Base-by-base conservation (phyloP, 2,888 invertebrate species). In the Salticus scenicus region DNA sequence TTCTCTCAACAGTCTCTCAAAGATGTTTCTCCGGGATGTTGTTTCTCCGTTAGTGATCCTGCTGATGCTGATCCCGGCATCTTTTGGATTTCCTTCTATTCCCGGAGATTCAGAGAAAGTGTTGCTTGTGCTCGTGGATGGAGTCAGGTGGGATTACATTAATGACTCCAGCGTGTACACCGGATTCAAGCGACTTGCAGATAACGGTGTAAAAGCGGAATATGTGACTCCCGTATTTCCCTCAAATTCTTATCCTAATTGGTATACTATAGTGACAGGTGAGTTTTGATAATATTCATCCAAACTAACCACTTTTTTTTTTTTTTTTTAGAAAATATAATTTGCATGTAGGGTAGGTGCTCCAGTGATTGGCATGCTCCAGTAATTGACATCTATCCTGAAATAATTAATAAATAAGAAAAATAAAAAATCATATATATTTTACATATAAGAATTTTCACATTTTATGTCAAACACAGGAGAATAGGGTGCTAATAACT, bases 251-350 rank as follows among this genome's bases (percentile, higher is more conserved):
- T 89, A 88, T 67, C 88, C 89, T 4, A 89, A 89, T 51, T 89
- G 87, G 88, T 89, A 88, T 51, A 78, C 87, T 1, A 87, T 89
- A 12, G 83, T 88, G 4, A 88, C 88, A 75, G 88, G 88, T 88
- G 33, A 79, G 82, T 37, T n/a, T n/a, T n/a, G n/a, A n/a, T n/a
- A n/a, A n/a, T n/a, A n/a, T n/a, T n/a, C n/a, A n/a, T n/a, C n/a
- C n/a, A n/a, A n/a, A n/a, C n/a, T n/a, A n/a, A n/a, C n/a, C n/a
- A n/a, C n/a, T n/a, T n/a, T n/a, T n/a, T n/a, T n/a, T n/a, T n/a
- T n/a, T n/a, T n/a, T n/a, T n/a, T n/a, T n/a, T n/a, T n/a, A n/a
- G n/a, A n/a, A n/a, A n/a, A n/a, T n/a, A n/a, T n/a, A n/a, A n/a
- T n/a, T n/a, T n/a, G n/a, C n/a, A n/a, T n/a, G n/a, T n/a, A n/a